Percentiles rank a stretch among this genome's conserved stretches.
Evolutionary conservation across 2,113 vertebrate genomes (phyloP).

Genomic region (Eubucco bourcierii): DNA sequence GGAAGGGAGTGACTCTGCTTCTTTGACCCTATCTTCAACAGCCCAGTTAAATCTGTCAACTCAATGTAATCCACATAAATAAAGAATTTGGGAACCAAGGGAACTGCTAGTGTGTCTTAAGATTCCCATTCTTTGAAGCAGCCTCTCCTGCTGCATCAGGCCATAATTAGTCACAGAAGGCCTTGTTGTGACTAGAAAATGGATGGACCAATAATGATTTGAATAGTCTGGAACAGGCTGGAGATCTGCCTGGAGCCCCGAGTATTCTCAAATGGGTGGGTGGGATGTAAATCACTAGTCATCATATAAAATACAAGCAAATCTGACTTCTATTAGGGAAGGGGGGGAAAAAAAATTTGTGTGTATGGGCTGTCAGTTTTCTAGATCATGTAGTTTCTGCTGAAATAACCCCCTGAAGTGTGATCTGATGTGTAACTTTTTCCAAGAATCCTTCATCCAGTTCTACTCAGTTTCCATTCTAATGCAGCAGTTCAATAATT

Average conservation of each 20-base stretch:
- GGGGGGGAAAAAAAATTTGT: background rate
- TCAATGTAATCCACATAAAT: constrained; percentile 60
- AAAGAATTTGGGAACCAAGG: constrained; percentile 31
- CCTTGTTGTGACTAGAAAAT: constrained; percentile 31
- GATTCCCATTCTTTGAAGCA: constrained; percentile 51
- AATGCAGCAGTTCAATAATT: background rate
- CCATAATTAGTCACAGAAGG: constrained; percentile 54
- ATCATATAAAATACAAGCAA: constrained; percentile 47
- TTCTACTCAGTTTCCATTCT: background rate
- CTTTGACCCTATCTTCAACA: constrained; percentile 47
- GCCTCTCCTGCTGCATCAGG: constrained; percentile 41
- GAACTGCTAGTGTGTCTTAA: background rate
- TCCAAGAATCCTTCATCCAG: background rate
- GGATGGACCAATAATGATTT: constrained; percentile 34
- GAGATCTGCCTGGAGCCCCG: constrained; percentile 19
- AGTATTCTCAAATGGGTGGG: constrained; percentile 32
- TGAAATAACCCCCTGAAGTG: background rate
- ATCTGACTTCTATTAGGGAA: background rate
- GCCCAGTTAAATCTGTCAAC: constrained; percentile 61
- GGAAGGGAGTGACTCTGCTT: constrained; percentile 42
- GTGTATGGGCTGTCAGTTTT: background rate
- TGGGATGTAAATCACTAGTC: constrained; percentile 40
- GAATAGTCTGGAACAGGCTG: constrained; percentile 18
- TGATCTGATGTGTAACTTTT: constrained; percentile 1
- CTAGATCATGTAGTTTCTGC: background rate